phyloP scores from a whole-genome alignment of 2,113 vertebrate species.

The Ranitomeya variabilis region DNA sequence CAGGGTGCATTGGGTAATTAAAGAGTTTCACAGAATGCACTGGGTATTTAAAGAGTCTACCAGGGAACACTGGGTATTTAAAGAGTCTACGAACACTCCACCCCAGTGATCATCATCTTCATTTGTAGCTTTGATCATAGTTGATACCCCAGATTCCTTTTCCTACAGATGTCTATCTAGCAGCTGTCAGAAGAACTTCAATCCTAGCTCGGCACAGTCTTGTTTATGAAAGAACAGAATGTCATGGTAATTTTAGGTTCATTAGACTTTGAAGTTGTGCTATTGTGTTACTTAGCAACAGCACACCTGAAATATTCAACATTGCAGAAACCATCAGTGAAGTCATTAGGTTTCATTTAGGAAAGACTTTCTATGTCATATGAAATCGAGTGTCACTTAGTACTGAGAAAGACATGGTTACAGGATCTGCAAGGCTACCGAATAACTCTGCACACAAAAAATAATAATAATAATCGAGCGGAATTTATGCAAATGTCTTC shows the following conservation, averaged over 20 bases:
- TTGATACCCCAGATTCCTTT: not conserved
- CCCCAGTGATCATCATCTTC: not conserved
- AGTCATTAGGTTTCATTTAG: conserved; percentile 53
- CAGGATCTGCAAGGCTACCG: not conserved
- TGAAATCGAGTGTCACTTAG: conserved; percentile 16
- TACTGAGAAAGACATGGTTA: not conserved
- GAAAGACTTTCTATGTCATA: conserved; percentile 36
- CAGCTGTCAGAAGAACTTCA: not conserved
- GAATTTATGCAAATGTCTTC: conserved; percentile 35
- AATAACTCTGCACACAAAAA: not conserved
- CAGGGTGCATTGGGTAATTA: too few relatives aligned
- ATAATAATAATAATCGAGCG: not conserved
- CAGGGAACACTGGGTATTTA: too few relatives aligned
- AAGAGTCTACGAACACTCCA: too few relatives aligned
- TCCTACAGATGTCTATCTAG: not conserved
- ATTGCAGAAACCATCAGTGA: conserved; percentile 33
- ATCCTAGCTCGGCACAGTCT: not conserved
- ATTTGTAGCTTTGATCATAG: not conserved
- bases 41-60: too few relatives aligned
- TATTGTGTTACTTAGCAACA: conserved; percentile 52
- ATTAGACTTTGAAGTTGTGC: conserved; percentile 48
- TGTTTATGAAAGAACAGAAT: conserved; percentile 20
- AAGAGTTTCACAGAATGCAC: too few relatives aligned
- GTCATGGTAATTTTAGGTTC: conserved; percentile 42
- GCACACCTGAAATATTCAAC: conserved; percentile 53